These are phyloP conservation scores for Brachionus plicatilis DNA, from an alignment of 1,140 invertebrate genomes.

Conservation along the genomic window DNA sequence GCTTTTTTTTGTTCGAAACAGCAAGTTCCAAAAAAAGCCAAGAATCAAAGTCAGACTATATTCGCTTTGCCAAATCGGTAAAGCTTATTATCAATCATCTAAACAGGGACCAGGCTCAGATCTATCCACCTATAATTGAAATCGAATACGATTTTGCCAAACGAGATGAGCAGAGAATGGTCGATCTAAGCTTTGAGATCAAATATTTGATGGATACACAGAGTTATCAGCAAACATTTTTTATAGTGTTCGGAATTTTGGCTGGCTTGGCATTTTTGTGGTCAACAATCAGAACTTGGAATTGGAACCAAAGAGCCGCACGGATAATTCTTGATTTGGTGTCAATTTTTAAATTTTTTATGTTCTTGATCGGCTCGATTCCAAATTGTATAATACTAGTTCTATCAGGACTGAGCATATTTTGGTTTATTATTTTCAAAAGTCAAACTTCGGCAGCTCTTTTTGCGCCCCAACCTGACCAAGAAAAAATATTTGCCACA, in stretches of 20 bases:
- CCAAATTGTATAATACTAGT: neutral
- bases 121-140: slow-evolving; percentile 15
- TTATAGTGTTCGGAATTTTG: neutral
- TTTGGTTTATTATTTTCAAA: slow-evolving; percentile 15
- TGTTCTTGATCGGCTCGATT: slow-evolving; percentile 5
- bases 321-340: neutral
- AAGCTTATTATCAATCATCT: neutral
- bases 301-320: slow-evolving; percentile 15
- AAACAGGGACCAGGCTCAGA: neutral
- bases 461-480: neutral
- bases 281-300: neutral
- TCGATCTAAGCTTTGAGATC: slow-evolving; percentile 22
- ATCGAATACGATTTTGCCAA: slow-evolving; percentile 12
- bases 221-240: neutral
- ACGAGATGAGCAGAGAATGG: neutral
- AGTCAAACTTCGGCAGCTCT: neutral
- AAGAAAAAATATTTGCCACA: neutral
- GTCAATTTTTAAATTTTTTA: slow-evolving; percentile 33
- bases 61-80: slow-evolving; percentile 27
- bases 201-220: neutral
- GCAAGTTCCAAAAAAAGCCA: neutral
- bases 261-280: neutral
- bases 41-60: neutral
- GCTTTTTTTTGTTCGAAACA: slow-evolving; percentile 35
- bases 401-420: neutral